Evolutionary conservation across 2,888 invertebrate species (phyloP).

Genomic region (Drosophila picticornis): DNA sequence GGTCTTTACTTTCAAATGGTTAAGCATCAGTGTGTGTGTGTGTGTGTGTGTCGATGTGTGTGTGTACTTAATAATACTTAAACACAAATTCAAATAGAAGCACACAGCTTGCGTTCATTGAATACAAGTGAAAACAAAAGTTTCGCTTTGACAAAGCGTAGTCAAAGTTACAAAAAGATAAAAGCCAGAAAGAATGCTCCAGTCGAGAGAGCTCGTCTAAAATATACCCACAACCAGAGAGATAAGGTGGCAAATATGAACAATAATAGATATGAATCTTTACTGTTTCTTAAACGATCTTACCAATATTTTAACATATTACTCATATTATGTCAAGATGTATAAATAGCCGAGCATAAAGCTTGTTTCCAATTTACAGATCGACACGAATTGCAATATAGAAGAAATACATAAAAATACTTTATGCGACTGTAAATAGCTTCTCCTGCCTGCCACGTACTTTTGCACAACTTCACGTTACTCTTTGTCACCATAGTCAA

Average conservation of each 20-base stretch:
- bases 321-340: neutral
- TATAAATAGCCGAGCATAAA: neutral
- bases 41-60: constrained; percentile 12
- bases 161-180: neutral
- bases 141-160: constrained; percentile 20
- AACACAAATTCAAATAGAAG: constrained; percentile 20
- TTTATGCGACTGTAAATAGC: neutral
- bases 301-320: neutral
- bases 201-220: neutral
- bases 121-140: constrained; percentile 15
- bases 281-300: neutral
- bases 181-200: neutral
- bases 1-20: constrained; percentile 48
- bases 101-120: constrained; percentile 13
- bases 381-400: too few relatives aligned
- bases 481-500: neutral
- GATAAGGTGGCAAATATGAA: neutral
- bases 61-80: constrained; percentile 68
- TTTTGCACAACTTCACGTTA: neutral
- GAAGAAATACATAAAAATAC: neutral
- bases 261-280: neutral
- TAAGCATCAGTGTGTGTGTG: constrained; percentile 21
- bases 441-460: neutral
- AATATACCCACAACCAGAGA: neutral
- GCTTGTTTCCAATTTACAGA: too few relatives aligned